Evolutionary conservation across 2,888 invertebrate genomes (phyloP).

Genomic region (Carcina quercana): DNA sequence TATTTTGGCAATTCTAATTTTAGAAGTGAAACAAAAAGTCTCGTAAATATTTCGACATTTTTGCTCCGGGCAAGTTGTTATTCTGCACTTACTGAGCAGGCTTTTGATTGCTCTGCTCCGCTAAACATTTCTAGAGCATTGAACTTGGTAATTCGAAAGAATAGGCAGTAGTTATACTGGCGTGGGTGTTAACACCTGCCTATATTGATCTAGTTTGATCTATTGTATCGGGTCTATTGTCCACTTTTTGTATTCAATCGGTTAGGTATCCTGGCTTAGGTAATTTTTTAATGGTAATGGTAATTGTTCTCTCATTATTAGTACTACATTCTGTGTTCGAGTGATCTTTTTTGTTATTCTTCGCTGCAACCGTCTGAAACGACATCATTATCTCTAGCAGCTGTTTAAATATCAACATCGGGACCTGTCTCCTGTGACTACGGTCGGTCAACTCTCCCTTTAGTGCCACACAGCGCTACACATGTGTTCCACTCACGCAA

Average conservation of each 20-base stretch:
- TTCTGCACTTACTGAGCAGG: slow-evolving; percentile 56
- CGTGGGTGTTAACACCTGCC: slow-evolving; percentile 1
- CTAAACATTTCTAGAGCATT: slow-evolving; percentile 51
- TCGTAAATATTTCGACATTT: slow-evolving; percentile 62
- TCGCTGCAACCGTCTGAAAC: no score
- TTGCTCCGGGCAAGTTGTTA: slow-evolving; percentile 48
- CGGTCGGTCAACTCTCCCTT: slow-evolving; percentile 36
- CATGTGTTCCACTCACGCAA: slow-evolving; percentile 56
- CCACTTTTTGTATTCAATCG: no score
- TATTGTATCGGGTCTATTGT: no score
- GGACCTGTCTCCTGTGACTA: slow-evolving; percentile 47
- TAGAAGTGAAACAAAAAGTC: slow-evolving; percentile 51
- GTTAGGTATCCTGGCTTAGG: no score
- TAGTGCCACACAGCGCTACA: slow-evolving; percentile 37
- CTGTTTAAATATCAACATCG: slow-evolving; percentile 41
- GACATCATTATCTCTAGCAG: slow-evolving; percentile 26
- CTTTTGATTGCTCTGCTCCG: slow-evolving; percentile 47
- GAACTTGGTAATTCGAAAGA: slow-evolving; percentile 40
- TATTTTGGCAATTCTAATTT: slow-evolving; percentile 36
- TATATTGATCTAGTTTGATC: no score
- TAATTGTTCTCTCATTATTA: no score
- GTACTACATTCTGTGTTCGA: no score
- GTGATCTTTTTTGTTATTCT: no score
- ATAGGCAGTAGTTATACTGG: background rate
- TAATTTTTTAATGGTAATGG: no score